A percentile compares a stretch with the other conserved stretches of the same genome.
phyloP scores from a whole-genome alignment of 2,113 vertebrate genomes.

The Gobio gobio region DNA sequence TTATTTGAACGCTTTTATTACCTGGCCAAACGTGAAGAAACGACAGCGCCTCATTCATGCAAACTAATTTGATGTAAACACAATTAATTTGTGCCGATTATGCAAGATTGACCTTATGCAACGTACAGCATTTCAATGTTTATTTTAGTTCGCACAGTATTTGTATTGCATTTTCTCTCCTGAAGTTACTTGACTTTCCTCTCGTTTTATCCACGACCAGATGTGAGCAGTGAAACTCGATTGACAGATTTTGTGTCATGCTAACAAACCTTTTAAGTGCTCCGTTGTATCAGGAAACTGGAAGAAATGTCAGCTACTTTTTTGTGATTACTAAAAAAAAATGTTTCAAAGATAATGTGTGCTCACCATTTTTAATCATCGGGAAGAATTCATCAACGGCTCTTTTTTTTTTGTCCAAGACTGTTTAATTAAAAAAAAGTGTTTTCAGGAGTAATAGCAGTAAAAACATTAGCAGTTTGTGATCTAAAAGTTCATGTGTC shows the following conservation, averaged over 20 bases:
- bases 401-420: slow-evolving; percentile 63
- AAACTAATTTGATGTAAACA: neutral
- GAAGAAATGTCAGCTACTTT: slow-evolving; percentile 42
- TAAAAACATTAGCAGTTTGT: slow-evolving; percentile 78
- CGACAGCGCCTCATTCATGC: neutral
- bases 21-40: neutral
- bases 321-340: neutral
- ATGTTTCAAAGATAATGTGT: too few species aligned
- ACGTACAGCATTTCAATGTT: neutral
- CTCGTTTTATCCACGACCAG: neutral
- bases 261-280: too few species aligned
- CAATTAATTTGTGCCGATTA: neutral
- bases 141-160: neutral
- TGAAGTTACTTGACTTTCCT: slow-evolving; percentile 3
- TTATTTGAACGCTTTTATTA: neutral
- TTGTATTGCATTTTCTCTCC: neutral
- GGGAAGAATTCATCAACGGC: slow-evolving; percentile 35
- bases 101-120: neutral
- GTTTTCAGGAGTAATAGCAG: slow-evolving; percentile 76
- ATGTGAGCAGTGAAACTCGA: neutral
- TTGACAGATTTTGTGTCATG: neutral
- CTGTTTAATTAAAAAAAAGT: slow-evolving; percentile 72
- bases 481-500: slow-evolving; percentile 75
- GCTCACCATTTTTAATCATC: neutral
- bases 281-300: neutral